Evolutionary conservation across 2,888 invertebrate genomes (phyloP), one percentile per base, ranked within the genome.

Genomic region (Drosophila mettleri): DNA sequence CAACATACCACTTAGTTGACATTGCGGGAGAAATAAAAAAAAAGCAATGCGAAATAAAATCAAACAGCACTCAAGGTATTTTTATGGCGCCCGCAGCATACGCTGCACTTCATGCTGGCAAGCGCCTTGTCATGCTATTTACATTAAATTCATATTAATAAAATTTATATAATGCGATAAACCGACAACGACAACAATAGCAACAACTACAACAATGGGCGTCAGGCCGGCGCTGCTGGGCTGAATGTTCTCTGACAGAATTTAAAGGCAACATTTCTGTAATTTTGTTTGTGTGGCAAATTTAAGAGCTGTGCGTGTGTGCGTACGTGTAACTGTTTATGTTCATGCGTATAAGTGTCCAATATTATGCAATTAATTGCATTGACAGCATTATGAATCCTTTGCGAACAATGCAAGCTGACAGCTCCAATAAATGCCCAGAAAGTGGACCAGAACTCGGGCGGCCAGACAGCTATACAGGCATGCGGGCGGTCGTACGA

Each of bases 321-420:
- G 33, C 16, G n/a, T 24, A 14, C 38, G 34, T 43, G 39, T 39
- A 9, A 53, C 16, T 46, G 43, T 63, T 36, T 54, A 29, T 62
- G 41, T 27, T 36, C 38, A 41, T 58, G 49, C 33, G 53, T 63
- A 59, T 60, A 60, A 49, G 60, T 64, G 38, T 74, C 59, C 63
- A 65, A 76, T 74, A 78, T 88, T 78, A 74, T 88, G 87, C 81
- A 88, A 86, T 85, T 85, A 85, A 85, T 85, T 85, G 81, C 87
- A 85, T 79, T 84, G 85, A 84, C 87, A 84, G 81, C 87, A 88
- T 86, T 83, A 84, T 88, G 85, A 88, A 74, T 79, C 81, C 72
- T 77, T 79, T 76, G 76, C 70, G 69, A 70, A 69, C 78, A 86
- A 88, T 86, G 59, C 76, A 78, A 76, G 49, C 69, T 85, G 87